Base-by-base conservation (phyloP, 2,113 vertebrate genomes). In the Apteryx owenii region DNA sequence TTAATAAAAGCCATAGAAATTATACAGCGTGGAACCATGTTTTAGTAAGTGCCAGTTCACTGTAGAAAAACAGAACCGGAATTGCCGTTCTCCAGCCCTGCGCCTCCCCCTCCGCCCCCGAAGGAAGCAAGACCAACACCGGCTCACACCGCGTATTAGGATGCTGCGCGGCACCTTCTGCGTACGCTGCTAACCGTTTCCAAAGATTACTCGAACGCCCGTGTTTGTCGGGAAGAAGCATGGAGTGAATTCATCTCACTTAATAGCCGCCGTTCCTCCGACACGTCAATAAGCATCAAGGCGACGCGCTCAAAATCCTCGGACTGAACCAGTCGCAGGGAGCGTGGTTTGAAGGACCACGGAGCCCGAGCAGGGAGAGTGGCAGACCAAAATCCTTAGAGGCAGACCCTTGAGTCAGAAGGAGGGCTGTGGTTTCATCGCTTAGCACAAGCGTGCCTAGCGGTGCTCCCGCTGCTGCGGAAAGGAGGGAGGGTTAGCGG, bases 1-100 rank as follows among this genome's bases (percentile, higher is more conserved):
- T 98, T 98, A 98, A 98, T 98, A 97, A 95, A 97, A 98, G 95
- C 96, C 97, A 97, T 96, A 96, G 97, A 96, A 98, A 98, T 97
- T 97, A 97, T 95, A 95, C 97, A 97, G 95, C n/a, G 68, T 96
- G 93, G 90, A 97, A 97, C 89, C 91, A 78, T 91, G 96, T 97
- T 98, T 98, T 96, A 92, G 16, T 94, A 95, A 95, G 96, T 94
- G 96, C 90, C 93, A n/a, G 93, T 83, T 96, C 91, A 92, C 95
- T 71, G 7, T 2, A 80, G 92, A 48, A 95, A 92, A 91, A 40
- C 68, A 42, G 17, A 94, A 65, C 54, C 14, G 2, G 70, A 82
- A 92, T 61, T 4, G 4, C 89, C 28, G 4, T 16, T 70, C 44
- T 87, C 85, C 48, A 61, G 66, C 93, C 84, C 29, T 18, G 29